phyloP scores from a whole-genome alignment of 2,888 invertebrate genomes.

The Dasypogon diadema region DNA sequence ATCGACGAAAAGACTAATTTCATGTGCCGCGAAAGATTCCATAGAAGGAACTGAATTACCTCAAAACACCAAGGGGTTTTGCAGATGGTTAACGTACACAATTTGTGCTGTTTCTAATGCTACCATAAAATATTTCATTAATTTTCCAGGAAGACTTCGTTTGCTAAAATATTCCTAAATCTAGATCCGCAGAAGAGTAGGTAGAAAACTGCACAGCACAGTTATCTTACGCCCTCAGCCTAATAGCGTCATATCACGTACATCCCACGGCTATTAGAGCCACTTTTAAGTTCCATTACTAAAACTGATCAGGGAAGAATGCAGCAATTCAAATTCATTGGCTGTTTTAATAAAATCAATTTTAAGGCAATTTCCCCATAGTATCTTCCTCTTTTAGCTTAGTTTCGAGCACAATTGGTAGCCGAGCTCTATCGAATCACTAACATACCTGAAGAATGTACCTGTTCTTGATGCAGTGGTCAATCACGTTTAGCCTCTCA shows the following conservation, averaged over 20 bases:
- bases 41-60: too few relatives aligned
- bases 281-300: slow-evolving; percentile 17
- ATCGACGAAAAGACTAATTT: too few relatives aligned
- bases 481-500: slow-evolving; percentile 48
- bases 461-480: slow-evolving; percentile 26
- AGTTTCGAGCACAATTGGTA: slow-evolving; percentile 8
- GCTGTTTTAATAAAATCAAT: slow-evolving; percentile 44
- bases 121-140: too few relatives aligned
- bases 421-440: slow-evolving; percentile 15
- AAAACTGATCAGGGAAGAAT: background rate
- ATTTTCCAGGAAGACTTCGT: too few relatives aligned
- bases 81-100: too few relatives aligned
- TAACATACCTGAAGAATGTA: background rate
- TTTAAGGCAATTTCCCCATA: slow-evolving; percentile 16
- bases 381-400: background rate
- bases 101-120: too few relatives aligned
- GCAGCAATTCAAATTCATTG: background rate
- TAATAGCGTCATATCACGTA: slow-evolving; percentile 15
- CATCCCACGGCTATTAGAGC: slow-evolving; percentile 26
- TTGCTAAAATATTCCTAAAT: too few relatives aligned
- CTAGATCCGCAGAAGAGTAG: too few relatives aligned
- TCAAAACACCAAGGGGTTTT: too few relatives aligned
- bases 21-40: too few relatives aligned
- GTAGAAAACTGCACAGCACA: background rate
- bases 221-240: background rate